A percentile compares a stretch with the other conserved stretches of the same genome.
Evolutionary conservation across 2,113 vertebrate species (phyloP).

Genomic region (Amia ocellicauda): DNA sequence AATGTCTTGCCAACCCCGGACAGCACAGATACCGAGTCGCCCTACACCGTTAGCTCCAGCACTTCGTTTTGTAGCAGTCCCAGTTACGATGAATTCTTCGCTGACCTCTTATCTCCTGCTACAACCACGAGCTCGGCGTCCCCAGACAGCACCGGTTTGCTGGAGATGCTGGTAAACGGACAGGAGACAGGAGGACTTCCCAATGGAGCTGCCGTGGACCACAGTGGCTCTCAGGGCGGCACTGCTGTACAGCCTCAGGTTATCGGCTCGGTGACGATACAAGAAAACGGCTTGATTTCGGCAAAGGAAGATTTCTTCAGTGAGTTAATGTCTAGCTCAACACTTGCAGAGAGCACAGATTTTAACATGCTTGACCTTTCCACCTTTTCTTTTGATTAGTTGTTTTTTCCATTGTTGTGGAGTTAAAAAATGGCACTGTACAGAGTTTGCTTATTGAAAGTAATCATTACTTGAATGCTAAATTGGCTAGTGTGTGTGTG

Average conservation of each 20-base stretch:
- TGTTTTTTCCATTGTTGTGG: constrained; percentile 45
- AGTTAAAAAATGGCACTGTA: constrained; percentile 32
- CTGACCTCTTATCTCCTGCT: constrained; percentile 75
- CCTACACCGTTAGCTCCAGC: constrained; percentile 47
- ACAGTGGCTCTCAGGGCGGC: constrained; percentile 33
- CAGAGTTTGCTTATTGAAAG: background rate
- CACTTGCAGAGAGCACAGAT: constrained; percentile 59
- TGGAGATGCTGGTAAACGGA: constrained; percentile 64
- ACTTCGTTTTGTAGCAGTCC: constrained; percentile 46
- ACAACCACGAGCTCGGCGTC: constrained; percentile 61
- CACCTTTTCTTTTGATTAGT: constrained; percentile 69
- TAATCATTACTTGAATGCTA: background rate
- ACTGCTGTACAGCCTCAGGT: constrained; percentile 34
- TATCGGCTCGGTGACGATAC: constrained; percentile 10
- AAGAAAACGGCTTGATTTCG: constrained; percentile 40
- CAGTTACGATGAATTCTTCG: constrained; percentile 68
- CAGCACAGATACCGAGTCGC: constrained; percentile 50
- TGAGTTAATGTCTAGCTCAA: constrained; percentile 70
- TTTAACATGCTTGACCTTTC: constrained; percentile 77
- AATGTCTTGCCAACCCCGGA: constrained; percentile 62
- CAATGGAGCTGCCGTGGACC: constrained; percentile 29
- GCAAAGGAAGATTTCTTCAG: constrained; percentile 69
- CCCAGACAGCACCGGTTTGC: constrained; percentile 62
- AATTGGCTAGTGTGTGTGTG: too few relatives aligned
- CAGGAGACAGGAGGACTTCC: constrained; percentile 14